These are phyloP conservation scores for Triplophysa yarkandensis DNA, from an alignment of 2,797 vertebrate species.

Conservation along the genomic window DNA sequence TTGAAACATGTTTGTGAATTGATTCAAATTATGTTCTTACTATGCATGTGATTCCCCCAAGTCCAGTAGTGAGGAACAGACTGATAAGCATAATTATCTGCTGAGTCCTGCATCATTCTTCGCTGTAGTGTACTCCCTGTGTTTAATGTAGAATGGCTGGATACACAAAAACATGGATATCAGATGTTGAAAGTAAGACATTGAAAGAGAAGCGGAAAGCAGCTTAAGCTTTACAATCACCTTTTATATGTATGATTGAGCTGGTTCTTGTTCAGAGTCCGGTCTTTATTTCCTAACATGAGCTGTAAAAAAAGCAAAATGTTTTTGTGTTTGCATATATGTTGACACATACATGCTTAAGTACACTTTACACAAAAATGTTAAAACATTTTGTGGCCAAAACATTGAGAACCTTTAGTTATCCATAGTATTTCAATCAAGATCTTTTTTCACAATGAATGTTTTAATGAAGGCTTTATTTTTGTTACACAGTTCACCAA, in stretches of 20 bases:
- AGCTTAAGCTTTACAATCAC: conserved; percentile 61
- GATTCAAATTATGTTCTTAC: conserved; percentile 41
- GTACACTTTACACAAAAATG: neutral
- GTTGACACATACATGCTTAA: neutral
- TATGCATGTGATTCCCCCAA: conserved; percentile 74
- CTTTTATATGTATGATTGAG: conserved; percentile 79
- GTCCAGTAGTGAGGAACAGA: conserved; percentile 80
- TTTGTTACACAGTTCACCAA: too few species aligned
- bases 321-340: neutral
- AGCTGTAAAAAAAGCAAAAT: conserved; percentile 67
- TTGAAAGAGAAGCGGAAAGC: neutral
- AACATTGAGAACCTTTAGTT: neutral
- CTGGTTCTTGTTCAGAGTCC: conserved; percentile 77
- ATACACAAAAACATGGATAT: conserved; percentile 4
- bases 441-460: too few species aligned
- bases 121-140: conserved; percentile 67
- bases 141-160: conserved; percentile 71
- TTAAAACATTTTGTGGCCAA: neutral
- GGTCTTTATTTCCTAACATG: conserved; percentile 81
- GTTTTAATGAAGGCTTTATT: too few species aligned
- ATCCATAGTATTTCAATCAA: too few species aligned
- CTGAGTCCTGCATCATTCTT: conserved; percentile 64
- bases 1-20: neutral
- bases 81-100: conserved; percentile 73
- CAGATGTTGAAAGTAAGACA: neutral